Conservation (phyloP, 2,797 vertebrate genomes). For the Pachyuromys duprasi region DNA sequence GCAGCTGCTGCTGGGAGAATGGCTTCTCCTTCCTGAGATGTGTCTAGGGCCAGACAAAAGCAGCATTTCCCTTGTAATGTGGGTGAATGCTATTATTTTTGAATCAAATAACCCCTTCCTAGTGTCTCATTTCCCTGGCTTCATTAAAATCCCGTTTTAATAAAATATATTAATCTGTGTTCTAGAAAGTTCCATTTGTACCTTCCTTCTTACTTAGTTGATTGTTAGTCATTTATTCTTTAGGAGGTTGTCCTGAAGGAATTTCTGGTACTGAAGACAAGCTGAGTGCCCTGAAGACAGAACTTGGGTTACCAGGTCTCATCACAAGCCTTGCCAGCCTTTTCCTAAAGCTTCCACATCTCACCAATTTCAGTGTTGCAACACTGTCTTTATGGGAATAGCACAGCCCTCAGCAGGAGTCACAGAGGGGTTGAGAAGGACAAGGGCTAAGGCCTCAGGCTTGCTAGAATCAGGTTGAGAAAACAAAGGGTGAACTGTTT, state of each 20-base stretch:
- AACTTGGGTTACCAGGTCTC: neutral
- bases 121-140: neutral
- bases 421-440: neutral
- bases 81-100: neutral
- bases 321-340: neutral
- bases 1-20: neutral
- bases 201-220: neutral
- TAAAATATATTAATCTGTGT: neutral
- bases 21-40: neutral
- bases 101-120: neutral
- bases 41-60: neutral
- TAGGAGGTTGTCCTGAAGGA: neutral
- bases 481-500: neutral
- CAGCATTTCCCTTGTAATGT: neutral
- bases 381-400: neutral
- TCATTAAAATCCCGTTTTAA: neutral
- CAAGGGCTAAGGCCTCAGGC: neutral
- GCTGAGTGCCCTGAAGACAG: neutral
- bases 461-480: conserved; percentile 53
- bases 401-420: neutral
- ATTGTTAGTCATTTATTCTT: neutral
- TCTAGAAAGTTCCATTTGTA: neutral
- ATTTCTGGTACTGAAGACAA: conserved; percentile 18
- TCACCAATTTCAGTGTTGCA: neutral
- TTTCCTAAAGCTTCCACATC: neutral